Percentiles rank a stretch among this genome's conserved stretches.
These are phyloP conservation scores for Anastrepha obliqua DNA, from an alignment of 1,140 invertebrate species.

Conservation along the genomic window DNA sequence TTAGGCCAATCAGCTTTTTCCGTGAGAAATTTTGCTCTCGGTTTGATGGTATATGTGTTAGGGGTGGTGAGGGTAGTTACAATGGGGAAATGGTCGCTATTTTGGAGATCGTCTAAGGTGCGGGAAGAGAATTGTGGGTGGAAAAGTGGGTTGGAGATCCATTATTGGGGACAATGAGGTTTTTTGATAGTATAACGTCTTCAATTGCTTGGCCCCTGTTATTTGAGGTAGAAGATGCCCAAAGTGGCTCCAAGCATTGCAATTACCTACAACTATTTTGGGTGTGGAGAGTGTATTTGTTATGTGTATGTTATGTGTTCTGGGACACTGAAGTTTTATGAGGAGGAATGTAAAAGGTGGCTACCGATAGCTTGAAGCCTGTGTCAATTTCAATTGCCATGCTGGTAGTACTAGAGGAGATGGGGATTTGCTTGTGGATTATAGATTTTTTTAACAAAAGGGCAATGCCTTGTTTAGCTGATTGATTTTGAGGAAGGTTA, in stretches of 20 bases:
- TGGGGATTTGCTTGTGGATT: no score
- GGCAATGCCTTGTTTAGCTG: background rate
- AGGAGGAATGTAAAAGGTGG: background rate
- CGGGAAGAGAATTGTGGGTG: background rate
- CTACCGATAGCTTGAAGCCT: background rate
- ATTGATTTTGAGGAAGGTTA: background rate
- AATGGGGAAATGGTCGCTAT: background rate
- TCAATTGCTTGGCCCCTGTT: background rate
- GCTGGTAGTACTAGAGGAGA: background rate
- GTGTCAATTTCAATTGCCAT: background rate
- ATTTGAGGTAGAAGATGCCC: background rate
- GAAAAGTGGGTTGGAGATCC: no score
- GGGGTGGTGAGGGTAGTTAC: no score
- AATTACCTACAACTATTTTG: no score
- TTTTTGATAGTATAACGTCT: background rate
- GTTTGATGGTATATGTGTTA: no score
- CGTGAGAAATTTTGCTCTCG: no score
- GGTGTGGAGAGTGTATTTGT: no score
- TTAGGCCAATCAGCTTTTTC: no score
- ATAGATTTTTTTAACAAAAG: no score
- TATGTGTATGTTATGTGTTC: no score
- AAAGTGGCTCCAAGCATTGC: background rate
- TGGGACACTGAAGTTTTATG: background rate
- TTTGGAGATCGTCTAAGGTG: background rate
- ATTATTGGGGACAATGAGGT: no score